phyloP scores from a whole-genome alignment of 1,140 invertebrate genomes.

The Platyscapa corneri region DNA sequence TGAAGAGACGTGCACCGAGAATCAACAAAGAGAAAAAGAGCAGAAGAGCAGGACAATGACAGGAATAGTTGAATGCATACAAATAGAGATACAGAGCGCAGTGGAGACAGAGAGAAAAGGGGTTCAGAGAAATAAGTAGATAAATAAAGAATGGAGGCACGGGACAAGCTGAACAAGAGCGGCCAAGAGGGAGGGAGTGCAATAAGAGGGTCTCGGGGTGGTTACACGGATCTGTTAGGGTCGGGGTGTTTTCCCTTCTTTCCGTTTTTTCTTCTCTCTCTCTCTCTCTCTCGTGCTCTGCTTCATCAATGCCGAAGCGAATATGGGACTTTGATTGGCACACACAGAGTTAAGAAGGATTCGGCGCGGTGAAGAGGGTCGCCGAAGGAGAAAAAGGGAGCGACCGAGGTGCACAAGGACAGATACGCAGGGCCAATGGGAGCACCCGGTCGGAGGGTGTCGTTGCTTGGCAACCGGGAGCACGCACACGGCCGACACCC shows the following conservation, averaged over 20 bases:
- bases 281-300: slow-evolving; percentile 27
- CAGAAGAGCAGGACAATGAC: slow-evolving; percentile 10
- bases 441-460: slow-evolving; percentile 58
- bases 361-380: slow-evolving; percentile 44
- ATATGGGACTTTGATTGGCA: slow-evolving; percentile 56
- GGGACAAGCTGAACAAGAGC: slow-evolving; percentile 41
- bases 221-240: not conserved
- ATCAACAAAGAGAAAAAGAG: slow-evolving; percentile 23
- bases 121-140: slow-evolving; percentile 47
- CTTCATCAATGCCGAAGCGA: slow-evolving; percentile 17
- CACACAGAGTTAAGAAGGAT: slow-evolving; percentile 38
- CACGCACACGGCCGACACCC: slow-evolving; percentile 61
- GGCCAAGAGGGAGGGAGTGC: slow-evolving; percentile 24
- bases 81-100: slow-evolving; percentile 20
- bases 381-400: slow-evolving; percentile 25
- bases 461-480: slow-evolving; percentile 69
- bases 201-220: slow-evolving; percentile 40
- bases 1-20: not conserved
- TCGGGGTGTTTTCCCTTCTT: not conserved
- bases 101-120: slow-evolving; percentile 10
- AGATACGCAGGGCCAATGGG: not conserved
- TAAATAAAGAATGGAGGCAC: slow-evolving; percentile 39
- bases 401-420: not conserved
- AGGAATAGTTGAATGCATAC: slow-evolving; percentile 8
- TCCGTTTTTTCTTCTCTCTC: slow-evolving; percentile 25